Conservation (phyloP, 1,140 invertebrate genomes). For the Drosophila pseudoananassae region DNA sequence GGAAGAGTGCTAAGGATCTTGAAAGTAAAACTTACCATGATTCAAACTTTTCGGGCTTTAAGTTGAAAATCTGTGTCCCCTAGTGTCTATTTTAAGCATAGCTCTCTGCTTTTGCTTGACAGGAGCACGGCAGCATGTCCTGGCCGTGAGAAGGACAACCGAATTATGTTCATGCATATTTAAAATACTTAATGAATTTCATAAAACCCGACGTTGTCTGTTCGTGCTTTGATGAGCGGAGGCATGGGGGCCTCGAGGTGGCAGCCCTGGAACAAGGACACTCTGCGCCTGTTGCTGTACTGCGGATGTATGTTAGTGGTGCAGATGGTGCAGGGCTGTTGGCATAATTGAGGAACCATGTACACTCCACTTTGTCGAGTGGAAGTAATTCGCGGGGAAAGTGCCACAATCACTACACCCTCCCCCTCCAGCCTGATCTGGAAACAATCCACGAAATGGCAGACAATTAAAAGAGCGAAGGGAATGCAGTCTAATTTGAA, state of each 20-base stretch:
- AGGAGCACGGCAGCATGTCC: constrained; percentile 6
- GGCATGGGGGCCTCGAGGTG: not conserved
- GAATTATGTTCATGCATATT: constrained; percentile 40
- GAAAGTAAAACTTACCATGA: too few relatives aligned
- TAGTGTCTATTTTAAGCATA: not conserved
- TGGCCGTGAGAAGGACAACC: constrained; percentile 4
- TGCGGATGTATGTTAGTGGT: not conserved
- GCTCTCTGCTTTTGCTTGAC: constrained; percentile 13
- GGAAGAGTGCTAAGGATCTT: too few relatives aligned
- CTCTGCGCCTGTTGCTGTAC: constrained; percentile 10
- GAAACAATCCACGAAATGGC: constrained; percentile 20
- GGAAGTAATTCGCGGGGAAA: not conserved
- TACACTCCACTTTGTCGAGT: not conserved
- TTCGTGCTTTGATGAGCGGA: constrained; percentile 1
- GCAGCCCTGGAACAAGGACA: constrained; percentile 3
- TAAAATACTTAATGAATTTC: constrained; percentile 33
- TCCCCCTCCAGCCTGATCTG: not conserved
- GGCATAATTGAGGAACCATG: constrained; percentile 10
- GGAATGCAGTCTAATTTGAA: not conserved
- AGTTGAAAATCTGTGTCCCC: not conserved
- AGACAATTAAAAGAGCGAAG: constrained; percentile 1
- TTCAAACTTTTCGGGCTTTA: too few relatives aligned
- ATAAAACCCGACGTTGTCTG: constrained; percentile 25
- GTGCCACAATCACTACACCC: not conserved
- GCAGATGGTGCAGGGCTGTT: not conserved